Evolutionary conservation across 2,113 vertebrate genomes (phyloP), one percentile per base, ranked within the genome.

Genomic region (Aldabrachelys gigantea): DNA sequence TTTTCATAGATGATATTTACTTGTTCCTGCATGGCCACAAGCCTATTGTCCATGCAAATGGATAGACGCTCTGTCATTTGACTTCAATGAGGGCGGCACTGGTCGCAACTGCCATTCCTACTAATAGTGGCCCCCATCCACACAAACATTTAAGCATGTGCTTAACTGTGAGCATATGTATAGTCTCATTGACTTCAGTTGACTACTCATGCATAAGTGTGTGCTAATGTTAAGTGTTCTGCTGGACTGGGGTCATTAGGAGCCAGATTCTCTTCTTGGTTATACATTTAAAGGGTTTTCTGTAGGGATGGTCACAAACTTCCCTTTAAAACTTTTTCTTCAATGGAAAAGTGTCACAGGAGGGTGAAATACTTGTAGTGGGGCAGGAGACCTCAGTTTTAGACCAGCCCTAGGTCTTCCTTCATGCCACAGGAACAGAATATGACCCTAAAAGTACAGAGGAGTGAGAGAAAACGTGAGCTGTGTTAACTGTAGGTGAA

Each of bases 401-500:
- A 86, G 6, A 50, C 59, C 49, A 75, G 22, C 72, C 29, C 10
- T 44, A 41, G n/a, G 11, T n/a, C n/a, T 82, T 89, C 56, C 29
- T 38, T 38, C 35, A 35, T 53, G 6, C 38, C 88, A 85, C 35
- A 3, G 91, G 95, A 92, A 94, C 87, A 94, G 94, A 91, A 47
- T 85, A 52, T 82, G 2, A 2, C 85, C 54, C 44, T 75, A 80
- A 89, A 82, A 93, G 50, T 72, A 25, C 22, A n/a, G 57, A 82
- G 85, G 81, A 92, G 91, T 22, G 83, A 14, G 52, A 85, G 80
- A 92, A 35, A 82, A 80, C 78, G 2, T 41, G 47, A 87, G 38
- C 82, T 44, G 53, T 87, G 86, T 92, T 50, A 80, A 22, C n/a
- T 78, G 82, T 13, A 85, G 56, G 89, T 85, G 88, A 95, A 72